phyloP scores from a whole-genome alignment of 2,797 vertebrate genomes.

The Anisognathus igniventris region DNA sequence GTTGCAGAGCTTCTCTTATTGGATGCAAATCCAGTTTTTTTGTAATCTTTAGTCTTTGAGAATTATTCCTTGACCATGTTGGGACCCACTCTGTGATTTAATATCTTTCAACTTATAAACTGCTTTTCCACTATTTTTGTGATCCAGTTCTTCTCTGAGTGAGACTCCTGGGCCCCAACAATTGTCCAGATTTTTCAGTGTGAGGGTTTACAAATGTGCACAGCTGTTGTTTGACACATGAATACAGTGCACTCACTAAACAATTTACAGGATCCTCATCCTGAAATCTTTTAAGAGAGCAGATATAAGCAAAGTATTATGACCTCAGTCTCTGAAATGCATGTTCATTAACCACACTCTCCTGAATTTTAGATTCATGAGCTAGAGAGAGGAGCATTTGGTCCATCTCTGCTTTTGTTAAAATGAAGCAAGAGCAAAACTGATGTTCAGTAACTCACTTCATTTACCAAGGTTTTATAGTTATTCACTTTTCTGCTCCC shows the following conservation, averaged over 20 bases:
- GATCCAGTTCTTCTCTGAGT: not conserved
- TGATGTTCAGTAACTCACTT: not conserved
- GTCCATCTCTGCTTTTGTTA: not conserved
- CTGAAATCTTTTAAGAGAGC: not conserved
- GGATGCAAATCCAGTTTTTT: not conserved
- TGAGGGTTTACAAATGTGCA: not conserved
- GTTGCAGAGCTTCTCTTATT: not conserved
- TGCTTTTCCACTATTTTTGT: not conserved
- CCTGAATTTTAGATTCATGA: not conserved
- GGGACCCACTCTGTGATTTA: not conserved
- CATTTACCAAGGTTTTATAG: not conserved
- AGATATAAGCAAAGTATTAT: not conserved
- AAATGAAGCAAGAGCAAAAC: not conserved
- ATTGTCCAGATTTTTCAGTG: not conserved
- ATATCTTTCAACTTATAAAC: not conserved
- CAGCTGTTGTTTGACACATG: not conserved
- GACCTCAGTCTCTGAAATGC: not conserved
- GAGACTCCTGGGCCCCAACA: not conserved
- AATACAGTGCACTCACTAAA: not conserved
- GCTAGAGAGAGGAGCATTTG: not conserved
- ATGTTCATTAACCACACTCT: not conserved
- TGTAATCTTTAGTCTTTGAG: not conserved
- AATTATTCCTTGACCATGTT: not conserved
- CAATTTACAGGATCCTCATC: not conserved
- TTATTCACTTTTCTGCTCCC: not conserved